These are phyloP conservation scores for Otus scops DNA, from an alignment of 2,797 vertebrate genomes.

Conservation along the genomic window DNA sequence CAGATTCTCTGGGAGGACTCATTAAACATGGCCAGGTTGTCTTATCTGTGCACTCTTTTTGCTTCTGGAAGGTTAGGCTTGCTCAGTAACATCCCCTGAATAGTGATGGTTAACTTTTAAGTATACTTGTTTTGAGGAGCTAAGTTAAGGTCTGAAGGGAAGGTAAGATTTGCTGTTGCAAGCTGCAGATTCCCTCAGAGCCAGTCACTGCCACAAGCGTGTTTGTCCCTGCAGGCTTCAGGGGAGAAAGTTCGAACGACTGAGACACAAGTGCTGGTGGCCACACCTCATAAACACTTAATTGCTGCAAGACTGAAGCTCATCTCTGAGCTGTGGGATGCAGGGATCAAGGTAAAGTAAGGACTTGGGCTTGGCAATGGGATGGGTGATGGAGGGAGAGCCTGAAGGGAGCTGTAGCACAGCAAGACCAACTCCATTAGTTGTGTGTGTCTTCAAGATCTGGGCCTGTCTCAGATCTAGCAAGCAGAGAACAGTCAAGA, in stretches of 20 bases:
- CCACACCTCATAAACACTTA: constrained; percentile 90
- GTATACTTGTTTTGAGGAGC: neutral
- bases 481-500: neutral
- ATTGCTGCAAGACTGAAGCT: constrained; percentile 86
- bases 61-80: neutral
- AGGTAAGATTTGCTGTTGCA: neutral
- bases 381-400: neutral
- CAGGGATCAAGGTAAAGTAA: constrained; percentile 88
- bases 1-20: neutral
- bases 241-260: constrained; percentile 85
- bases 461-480: neutral
- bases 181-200: neutral
- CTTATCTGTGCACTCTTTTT: neutral
- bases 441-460: neutral
- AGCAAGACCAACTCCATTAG: neutral
- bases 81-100: neutral
- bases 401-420: neutral
- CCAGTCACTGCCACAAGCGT: rapidly evolving
- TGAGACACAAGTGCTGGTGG: constrained; percentile 92
- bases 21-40: neutral
- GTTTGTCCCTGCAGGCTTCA: constrained; percentile 70
- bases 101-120: neutral
- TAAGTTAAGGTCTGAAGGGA: neutral
- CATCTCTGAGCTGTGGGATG: constrained; percentile 86
- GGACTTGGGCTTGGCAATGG: neutral